Evolutionary conservation across 2,888 invertebrate genomes (phyloP), one percentile per base, ranked within the genome.

Genomic region (Spatulosminthurus flaviceps): DNA sequence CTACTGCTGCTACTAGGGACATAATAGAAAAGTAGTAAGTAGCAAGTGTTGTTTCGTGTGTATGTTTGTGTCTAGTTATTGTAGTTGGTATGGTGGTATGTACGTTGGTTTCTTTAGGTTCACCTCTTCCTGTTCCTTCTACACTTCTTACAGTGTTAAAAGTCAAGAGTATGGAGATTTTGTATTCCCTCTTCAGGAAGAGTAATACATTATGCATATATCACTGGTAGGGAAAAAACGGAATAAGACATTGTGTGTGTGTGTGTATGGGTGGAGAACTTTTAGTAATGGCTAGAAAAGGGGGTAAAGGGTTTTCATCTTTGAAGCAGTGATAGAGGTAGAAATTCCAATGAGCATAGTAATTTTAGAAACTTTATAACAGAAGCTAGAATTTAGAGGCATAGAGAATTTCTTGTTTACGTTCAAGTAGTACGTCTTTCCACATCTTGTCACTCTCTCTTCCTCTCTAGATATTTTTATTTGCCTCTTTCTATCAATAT

Each of bases 121-220:
- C 19, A 61, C 66, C 16, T 51, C 16, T 19, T 51, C 51, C n/a
- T 51, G 9, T 16, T 2, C 2, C 19, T 21, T 69, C 13, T 69
- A 21, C n/a, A 66, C 28, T 66, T 66, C n/a, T 28, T 69, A n/a
- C 69, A 69, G 34, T 69, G 69, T 69, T 69, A 69, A 69, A 69
- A 69, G 69, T 69, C 69, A 69, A 69, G n/a, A 69, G 69, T 69
- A 69, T 69, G 51, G 51, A 72, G 72, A 72, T 72, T 72, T 51
- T 29, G 29, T 69, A 69, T 72, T 51, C 72, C 28, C 26, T 43
- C 42, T 34, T 42, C 22, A 5, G 9, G 19, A 72, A 51, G 28
- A n/a, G 51, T 72, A 64, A 79, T 79, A 70, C 79, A 79, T 79
- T 79, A 79, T 79, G 74, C 79, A 79, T 79, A 51, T 72, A 72